These are phyloP conservation scores for Falco concolor DNA, from an alignment of 2,797 vertebrate species.

Conservation along the genomic window DNA sequence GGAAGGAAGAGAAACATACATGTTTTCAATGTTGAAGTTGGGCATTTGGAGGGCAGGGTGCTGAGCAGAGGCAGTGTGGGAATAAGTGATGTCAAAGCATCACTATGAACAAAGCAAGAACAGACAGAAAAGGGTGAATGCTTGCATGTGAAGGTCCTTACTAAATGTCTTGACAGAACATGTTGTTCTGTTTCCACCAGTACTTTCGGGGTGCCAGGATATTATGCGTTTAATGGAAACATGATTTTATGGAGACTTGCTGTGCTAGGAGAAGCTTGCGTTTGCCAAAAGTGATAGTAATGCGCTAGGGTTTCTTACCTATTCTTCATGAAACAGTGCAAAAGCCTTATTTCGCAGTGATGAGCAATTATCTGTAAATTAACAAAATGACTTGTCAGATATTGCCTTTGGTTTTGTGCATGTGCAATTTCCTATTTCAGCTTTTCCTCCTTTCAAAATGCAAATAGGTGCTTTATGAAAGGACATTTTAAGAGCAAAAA, in stretches of 20 bases:
- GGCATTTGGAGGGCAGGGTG: background rate
- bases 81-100: background rate
- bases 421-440: background rate
- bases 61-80: background rate
- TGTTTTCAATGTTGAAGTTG: background rate
- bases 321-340: background rate
- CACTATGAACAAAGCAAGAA: background rate
- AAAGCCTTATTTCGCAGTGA: background rate
- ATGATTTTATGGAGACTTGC: background rate
- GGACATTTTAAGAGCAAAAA: background rate
- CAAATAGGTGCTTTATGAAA: background rate
- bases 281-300: background rate
- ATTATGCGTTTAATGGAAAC: accelerated
- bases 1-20: accelerated
- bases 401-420: background rate
- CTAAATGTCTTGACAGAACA: background rate
- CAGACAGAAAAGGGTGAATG: background rate
- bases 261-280: accelerated
- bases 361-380: background rate
- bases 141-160: background rate
- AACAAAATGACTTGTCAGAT: background rate
- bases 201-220: background rate
- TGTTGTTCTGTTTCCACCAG: background rate
- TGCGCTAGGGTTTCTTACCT: background rate
- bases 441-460: background rate